A percentile compares a stretch with the other conserved stretches of the same genome.
Evolutionary conservation across 2,113 vertebrate genomes (phyloP).

Genomic region (Scomber scombrus): DNA sequence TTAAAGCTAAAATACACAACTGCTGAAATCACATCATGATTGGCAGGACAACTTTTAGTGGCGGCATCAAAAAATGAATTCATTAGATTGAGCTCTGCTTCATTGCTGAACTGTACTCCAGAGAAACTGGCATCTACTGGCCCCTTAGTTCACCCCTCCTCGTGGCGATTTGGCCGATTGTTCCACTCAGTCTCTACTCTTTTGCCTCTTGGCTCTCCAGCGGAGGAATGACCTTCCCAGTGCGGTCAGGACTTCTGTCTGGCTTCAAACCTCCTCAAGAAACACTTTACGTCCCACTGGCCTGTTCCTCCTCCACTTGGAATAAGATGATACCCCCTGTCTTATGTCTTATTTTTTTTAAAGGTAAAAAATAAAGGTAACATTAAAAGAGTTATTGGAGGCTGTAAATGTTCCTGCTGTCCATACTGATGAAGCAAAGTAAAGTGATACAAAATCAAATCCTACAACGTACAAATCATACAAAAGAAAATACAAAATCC

Average conservation of each 20-base stretch:
- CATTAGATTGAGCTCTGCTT: background rate
- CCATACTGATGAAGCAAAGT: background rate
- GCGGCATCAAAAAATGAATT: background rate
- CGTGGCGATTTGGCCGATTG: conserved; percentile 21
- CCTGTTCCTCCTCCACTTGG: background rate
- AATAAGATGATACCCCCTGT: background rate
- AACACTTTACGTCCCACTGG: conserved; percentile 1
- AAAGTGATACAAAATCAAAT: background rate
- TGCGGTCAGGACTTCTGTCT: conserved; percentile 16
- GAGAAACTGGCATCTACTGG: background rate
- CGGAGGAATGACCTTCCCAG: conserved; percentile 36
- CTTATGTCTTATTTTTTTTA: background rate
- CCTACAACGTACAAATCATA: too few species aligned
- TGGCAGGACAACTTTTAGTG: background rate
- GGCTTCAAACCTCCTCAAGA: conserved; percentile 22
- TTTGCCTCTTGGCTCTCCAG: conserved; percentile 1
- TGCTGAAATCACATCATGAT: background rate
- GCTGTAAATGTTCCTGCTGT: background rate
- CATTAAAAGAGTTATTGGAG: background rate
- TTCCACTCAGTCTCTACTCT: conserved; percentile 3
- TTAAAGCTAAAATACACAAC: background rate
- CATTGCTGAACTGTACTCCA: background rate
- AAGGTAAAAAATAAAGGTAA: background rate
- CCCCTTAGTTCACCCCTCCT: conserved; percentile 9
- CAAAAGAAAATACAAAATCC: background rate